phyloP scores from a whole-genome alignment of 2,113 vertebrate genomes.

The Gorsachius goisagi region DNA sequence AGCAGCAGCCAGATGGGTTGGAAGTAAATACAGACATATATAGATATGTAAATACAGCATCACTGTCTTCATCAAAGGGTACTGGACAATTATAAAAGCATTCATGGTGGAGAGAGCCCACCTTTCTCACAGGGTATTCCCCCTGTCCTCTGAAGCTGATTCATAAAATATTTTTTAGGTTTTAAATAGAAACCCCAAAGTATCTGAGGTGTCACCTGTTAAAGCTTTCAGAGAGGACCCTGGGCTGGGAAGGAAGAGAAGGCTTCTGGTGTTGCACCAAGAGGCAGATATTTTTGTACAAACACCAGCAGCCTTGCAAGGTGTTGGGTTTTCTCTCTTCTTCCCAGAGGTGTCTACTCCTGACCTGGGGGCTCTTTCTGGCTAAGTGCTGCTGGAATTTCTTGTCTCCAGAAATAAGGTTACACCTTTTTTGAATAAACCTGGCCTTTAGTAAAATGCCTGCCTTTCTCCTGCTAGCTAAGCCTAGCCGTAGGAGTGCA shows the following conservation, averaged over 20 bases:
- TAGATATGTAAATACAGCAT: not conserved
- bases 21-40: not conserved
- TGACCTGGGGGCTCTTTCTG: not conserved
- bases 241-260: not conserved
- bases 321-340: not conserved
- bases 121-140: not conserved
- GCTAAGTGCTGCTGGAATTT: not conserved
- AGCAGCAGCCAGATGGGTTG: not conserved
- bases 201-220: not conserved
- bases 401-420: not conserved
- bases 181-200: not conserved
- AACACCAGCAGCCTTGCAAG: not conserved
- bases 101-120: not conserved
- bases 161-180: not conserved
- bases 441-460: not conserved
- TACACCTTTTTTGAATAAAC: not conserved
- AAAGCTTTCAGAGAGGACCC: not conserved
- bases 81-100: not conserved
- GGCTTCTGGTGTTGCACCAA: not conserved
- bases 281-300: not conserved
- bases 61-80: not conserved
- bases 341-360: not conserved
- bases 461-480: not conserved
- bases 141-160: not conserved
- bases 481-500: fast-evolving